Percentiles rank a stretch among this genome's conserved stretches.
phyloP scores from a whole-genome alignment of 2,888 invertebrate species.

The Rhorus exstirpatorius region DNA sequence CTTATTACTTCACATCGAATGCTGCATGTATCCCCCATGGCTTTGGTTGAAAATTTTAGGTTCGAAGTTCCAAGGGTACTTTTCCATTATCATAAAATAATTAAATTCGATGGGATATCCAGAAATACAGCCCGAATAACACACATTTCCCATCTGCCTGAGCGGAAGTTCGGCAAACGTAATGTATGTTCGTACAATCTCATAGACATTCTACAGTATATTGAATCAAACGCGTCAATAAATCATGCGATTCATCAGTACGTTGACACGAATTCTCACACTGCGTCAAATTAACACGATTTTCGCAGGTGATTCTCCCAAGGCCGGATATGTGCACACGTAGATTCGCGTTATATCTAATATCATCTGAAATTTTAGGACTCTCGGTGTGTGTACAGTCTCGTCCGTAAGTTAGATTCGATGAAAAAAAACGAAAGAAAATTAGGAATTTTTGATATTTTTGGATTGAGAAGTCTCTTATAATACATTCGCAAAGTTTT shows the following conservation, averaged over 20 bases:
- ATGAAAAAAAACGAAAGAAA: too few relatives aligned
- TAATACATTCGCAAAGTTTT: too few relatives aligned
- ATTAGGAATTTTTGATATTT: too few relatives aligned
- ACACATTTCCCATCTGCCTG: background rate
- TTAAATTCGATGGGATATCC: too few relatives aligned
- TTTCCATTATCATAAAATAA: too few relatives aligned
- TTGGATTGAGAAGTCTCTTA: too few relatives aligned
- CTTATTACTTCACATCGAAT: too few relatives aligned
- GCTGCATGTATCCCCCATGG: too few relatives aligned
- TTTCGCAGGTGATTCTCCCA: constrained; percentile 26
- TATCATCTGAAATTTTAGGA: constrained; percentile 15
- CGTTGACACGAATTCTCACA: constrained; percentile 54
- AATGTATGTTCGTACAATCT: background rate
- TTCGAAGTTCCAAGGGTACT: too few relatives aligned
- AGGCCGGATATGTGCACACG: constrained; percentile 37
- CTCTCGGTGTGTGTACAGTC: background rate
- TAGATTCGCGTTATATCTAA: background rate
- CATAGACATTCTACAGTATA: constrained; percentile 5
- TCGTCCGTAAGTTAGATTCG: background rate
- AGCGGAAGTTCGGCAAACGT: background rate
- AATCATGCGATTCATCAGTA: constrained; percentile 60
- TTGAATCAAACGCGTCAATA: constrained; percentile 45
- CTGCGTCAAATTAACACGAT: constrained; percentile 60
- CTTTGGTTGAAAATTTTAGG: too few relatives aligned
- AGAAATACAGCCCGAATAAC: too few relatives aligned